Conservation (phyloP, 1,140 invertebrate species). For the Cotesia typhae region DNA sequence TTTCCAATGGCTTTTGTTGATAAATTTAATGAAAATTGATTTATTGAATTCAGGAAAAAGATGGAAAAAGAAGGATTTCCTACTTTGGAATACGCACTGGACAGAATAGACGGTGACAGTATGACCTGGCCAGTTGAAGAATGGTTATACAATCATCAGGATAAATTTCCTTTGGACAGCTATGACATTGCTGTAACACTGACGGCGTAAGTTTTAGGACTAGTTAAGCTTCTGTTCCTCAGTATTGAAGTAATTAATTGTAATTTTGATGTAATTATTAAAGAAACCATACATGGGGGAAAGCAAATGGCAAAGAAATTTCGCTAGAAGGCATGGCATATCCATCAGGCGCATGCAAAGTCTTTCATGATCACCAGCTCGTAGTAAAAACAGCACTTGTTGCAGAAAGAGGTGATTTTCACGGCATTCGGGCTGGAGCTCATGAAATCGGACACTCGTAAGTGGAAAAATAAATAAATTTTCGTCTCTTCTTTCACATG, state of each 20-base stretch:
- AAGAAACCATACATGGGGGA: no score
- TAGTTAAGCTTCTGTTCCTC: no score
- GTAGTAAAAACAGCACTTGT: conserved; percentile 12
- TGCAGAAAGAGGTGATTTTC: conserved; percentile 29
- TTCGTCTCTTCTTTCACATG: neutral
- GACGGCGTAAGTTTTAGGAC: neutral
- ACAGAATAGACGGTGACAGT: neutral
- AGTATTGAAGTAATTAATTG: no score
- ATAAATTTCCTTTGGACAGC: neutral
- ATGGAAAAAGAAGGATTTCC: neutral
- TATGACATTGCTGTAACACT: neutral
- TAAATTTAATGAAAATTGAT: neutral
- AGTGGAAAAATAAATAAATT: conserved; percentile 6
- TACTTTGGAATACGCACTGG: no score
- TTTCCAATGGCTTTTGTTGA: no score
- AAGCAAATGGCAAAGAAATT: neutral
- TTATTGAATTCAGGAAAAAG: neutral
- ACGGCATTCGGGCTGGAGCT: conserved; percentile 29
- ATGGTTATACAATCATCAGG: neutral
- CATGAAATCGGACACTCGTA: conserved; percentile 36
- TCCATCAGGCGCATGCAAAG: conserved; percentile 1
- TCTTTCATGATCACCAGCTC: no score
- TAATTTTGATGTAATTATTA: no score
- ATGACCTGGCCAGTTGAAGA: neutral
- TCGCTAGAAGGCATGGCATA: neutral